Base-by-base conservation (phyloP, 2,888 invertebrate genomes). In the Lobophora halterata region DNA sequence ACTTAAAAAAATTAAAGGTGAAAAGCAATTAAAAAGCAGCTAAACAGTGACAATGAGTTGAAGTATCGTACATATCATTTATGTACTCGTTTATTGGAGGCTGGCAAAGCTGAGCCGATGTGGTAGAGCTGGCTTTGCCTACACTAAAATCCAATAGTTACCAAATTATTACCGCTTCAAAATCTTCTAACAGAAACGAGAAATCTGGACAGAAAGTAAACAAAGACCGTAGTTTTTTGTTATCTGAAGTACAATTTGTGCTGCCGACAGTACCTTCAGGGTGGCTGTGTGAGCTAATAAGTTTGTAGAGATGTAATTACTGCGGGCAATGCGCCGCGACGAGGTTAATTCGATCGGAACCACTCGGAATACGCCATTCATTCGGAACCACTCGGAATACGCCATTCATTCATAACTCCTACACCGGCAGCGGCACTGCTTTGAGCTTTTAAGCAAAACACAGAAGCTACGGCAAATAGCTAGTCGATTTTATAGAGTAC, bases 271-370 rank as follows among this genome's bases (percentile, higher is more conserved):
- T 24, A 40, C 24, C 20, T 12, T 13, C 11, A 25, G 33, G 37
- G 36, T 29, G 29, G 42, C 25, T 16, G 14, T 14, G 9, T 11
- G 36, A 43, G 24, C 11, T 25, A 41, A 49, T 52, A 44, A 43
- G 38, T 50, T 47, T 12, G 33, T 28, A 49, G 30, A 37, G 36
- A 46, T 46, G 51, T 58, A 69, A 73, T 73, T 64, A 71, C 40
- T 14, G 41, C 27, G 48, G 21, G 38, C 60, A 69, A 46, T 40
- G 46, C 49, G 35, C 60, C 69, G 64, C 27, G 57, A 53, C 70
- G 56, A 32, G 23, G 39, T 39, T 52, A 49, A 52, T 38, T 52
- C 58, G 49, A 25, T 52, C 56, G 55, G 55, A 67, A 65, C 61
- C 47, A 52, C 38, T 47, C 43, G 46, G 41, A 38, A n/a, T n/a